These are phyloP conservation scores for Alcis repandata DNA, from an alignment of 2,888 invertebrate species.

Conservation along the genomic window DNA sequence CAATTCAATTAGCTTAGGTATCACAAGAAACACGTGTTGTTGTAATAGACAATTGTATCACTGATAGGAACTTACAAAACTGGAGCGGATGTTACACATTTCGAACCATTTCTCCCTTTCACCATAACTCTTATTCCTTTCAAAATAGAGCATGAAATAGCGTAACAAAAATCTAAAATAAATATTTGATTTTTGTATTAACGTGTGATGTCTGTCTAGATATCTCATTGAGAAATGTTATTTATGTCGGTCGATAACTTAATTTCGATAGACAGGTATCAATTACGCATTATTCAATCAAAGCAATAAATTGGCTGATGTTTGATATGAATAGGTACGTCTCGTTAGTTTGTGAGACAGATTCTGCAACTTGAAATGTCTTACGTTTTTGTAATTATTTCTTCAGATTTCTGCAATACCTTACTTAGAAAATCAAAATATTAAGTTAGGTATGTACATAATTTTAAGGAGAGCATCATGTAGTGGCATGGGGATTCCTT, in stretches of 20 bases:
- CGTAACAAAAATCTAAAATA: slow-evolving; percentile 5
- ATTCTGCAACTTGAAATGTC: slow-evolving; percentile 10
- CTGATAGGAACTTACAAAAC: slow-evolving; percentile 42
- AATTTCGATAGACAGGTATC: slow-evolving; percentile 40
- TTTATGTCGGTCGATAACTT: slow-evolving; percentile 16
- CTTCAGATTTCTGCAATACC: not conserved
- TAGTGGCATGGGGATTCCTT: no score
- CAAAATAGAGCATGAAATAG: slow-evolving; percentile 6
- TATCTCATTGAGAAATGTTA: slow-evolving; percentile 36
- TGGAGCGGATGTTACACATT: slow-evolving; percentile 61
- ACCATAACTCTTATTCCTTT: not conserved
- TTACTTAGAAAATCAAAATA: no score
- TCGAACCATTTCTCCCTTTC: slow-evolving; percentile 17
- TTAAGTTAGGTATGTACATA: no score
- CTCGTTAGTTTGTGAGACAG: slow-evolving; percentile 1
- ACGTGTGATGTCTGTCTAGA: slow-evolving; percentile 1
- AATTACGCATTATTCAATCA: slow-evolving; percentile 41
- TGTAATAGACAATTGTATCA: slow-evolving; percentile 36
- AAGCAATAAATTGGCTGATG: slow-evolving; percentile 37
- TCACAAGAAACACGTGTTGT: slow-evolving; percentile 38
- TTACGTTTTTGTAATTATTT: not conserved
- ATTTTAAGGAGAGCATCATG: no score
- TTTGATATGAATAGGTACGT: slow-evolving; percentile 8
- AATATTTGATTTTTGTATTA: slow-evolving; percentile 18
- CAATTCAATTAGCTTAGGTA: slow-evolving; percentile 20